Percentiles rank a stretch among this genome's conserved stretches.
phyloP scores from a whole-genome alignment of 2,888 invertebrate species.

The Tetragonisca angustula region DNA sequence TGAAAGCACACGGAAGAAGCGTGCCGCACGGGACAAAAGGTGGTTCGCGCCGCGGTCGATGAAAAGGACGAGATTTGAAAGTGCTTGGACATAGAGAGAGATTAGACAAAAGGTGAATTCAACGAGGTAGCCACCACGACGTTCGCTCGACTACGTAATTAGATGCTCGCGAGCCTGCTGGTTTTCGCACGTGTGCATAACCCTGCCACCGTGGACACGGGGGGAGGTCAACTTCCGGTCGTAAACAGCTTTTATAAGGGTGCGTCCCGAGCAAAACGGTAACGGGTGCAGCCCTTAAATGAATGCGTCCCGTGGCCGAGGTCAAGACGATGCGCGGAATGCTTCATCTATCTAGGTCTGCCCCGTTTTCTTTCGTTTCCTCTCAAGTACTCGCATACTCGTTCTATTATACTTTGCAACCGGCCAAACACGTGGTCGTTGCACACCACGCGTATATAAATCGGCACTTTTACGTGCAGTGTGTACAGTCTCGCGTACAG shows the following conservation, averaged over 20 bases:
- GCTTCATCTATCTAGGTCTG: background rate
- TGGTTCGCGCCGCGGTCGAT: background rate
- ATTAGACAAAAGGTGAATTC: background rate
- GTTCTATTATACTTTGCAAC: background rate
- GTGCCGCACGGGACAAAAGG: background rate
- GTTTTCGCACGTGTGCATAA: slow-evolving; percentile 45
- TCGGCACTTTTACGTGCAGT: too few relatives aligned
- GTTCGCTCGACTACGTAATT: slow-evolving; percentile 65
- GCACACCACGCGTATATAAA: background rate
- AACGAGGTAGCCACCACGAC: slow-evolving; percentile 23
- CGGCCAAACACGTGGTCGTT: background rate
- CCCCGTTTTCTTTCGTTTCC: background rate
- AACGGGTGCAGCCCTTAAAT: slow-evolving; percentile 65
- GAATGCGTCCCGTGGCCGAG: slow-evolving; percentile 36
- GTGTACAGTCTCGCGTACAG: too few relatives aligned
- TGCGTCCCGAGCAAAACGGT: slow-evolving; percentile 67
- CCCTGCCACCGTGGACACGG: slow-evolving; percentile 63
- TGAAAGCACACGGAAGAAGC: background rate
- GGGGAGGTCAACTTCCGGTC: slow-evolving; percentile 78
- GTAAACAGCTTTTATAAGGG: slow-evolving; percentile 76
- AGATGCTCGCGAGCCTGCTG: background rate
- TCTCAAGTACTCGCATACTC: background rate
- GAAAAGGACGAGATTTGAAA: background rate
- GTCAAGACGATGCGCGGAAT: slow-evolving; percentile 35
- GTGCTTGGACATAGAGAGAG: background rate